Evolutionary conservation across 2,797 vertebrate genomes (phyloP).

Genomic region (Gymnothorax javanicus): DNA sequence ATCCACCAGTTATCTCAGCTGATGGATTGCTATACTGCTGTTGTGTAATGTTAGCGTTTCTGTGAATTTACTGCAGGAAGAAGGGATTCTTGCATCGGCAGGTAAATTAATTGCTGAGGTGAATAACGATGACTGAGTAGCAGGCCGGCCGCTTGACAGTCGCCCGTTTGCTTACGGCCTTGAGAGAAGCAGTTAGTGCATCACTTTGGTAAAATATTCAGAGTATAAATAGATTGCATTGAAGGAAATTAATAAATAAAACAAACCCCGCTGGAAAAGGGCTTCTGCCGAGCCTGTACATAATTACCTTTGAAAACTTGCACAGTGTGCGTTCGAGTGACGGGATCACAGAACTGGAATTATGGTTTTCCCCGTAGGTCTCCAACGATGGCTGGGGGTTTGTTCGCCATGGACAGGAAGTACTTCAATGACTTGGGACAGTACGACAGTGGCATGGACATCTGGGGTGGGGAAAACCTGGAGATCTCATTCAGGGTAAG

Average conservation of each 20-base stretch:
- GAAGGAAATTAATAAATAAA: background rate
- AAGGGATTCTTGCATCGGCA: background rate
- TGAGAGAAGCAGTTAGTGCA: background rate
- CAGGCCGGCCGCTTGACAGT: background rate
- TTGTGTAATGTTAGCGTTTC: background rate
- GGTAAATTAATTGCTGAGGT: background rate
- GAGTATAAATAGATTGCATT: background rate
- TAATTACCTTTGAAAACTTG: background rate
- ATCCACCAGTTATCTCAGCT: background rate
- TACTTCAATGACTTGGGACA: conserved; percentile 91
- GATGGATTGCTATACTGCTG: background rate
- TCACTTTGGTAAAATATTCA: background rate
- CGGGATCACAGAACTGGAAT: background rate
- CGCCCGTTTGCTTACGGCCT: background rate
- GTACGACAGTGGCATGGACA: conserved; percentile 95
- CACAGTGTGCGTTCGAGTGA: background rate
- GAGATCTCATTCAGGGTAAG: conserved; percentile 96
- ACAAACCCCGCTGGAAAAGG: background rate
- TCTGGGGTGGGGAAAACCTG: conserved; percentile 97
- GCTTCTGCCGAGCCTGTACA: background rate
- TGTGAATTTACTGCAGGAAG: background rate
- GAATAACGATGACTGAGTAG: too few relatives aligned
- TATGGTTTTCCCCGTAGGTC: conserved; percentile 71
- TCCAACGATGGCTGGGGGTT: conserved; percentile 95
- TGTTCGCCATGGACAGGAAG: conserved; percentile 91